These are phyloP conservation scores for Apantesis nais DNA, from an alignment of 2,888 invertebrate genomes.

Conservation along the genomic window DNA sequence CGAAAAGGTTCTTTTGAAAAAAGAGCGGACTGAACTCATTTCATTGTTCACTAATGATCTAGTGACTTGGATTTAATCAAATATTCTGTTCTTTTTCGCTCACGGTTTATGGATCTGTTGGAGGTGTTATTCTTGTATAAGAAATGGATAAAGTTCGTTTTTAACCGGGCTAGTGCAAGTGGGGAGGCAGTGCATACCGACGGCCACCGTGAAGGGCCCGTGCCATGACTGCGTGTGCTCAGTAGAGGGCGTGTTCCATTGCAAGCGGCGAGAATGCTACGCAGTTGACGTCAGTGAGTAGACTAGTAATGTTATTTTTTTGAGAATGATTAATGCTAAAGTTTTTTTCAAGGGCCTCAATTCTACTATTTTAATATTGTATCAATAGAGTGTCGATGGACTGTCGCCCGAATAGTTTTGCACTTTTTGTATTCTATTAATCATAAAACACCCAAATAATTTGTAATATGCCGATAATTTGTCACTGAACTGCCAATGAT, in stretches of 20 bases:
- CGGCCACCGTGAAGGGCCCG: constrained; percentile 50
- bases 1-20: too few relatives aligned
- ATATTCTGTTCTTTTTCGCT: not conserved
- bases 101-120: not conserved
- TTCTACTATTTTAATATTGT: too few relatives aligned
- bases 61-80: not conserved
- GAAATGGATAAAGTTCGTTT: constrained; percentile 32
- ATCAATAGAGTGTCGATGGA: too few relatives aligned
- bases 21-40: not conserved
- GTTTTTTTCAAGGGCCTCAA: not conserved
- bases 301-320: not conserved
- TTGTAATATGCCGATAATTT: too few relatives aligned
- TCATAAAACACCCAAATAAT: too few relatives aligned
- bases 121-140: not conserved
- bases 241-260: constrained; percentile 58
- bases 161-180: constrained; percentile 51
- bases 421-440: too few relatives aligned
- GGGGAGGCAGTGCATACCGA: constrained; percentile 56
- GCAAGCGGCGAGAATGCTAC: constrained; percentile 47
- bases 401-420: too few relatives aligned
- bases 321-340: not conserved
- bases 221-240: constrained; percentile 63
- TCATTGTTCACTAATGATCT: not conserved
- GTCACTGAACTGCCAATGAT: too few relatives aligned
- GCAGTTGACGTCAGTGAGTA: constrained; percentile 28